These are phyloP conservation scores for Mionectes olivaceus DNA, from an alignment of 2,797 vertebrate species.

Conservation along the genomic window DNA sequence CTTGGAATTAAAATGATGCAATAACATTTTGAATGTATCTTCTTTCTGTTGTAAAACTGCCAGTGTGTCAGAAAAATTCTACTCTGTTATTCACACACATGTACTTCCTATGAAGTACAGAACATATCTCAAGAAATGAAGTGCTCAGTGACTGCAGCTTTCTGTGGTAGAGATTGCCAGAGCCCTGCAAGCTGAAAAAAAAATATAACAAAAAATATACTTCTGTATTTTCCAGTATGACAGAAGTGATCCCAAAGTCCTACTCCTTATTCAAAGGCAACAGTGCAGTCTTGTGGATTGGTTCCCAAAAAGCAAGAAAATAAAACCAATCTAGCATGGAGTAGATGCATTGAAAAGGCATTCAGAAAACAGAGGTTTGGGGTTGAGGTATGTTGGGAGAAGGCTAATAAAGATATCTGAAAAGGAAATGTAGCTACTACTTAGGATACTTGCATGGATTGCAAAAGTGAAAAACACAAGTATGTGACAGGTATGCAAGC, in stretches of 20 bases:
- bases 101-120: background rate
- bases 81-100: background rate
- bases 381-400: background rate
- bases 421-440: background rate
- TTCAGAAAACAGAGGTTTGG: background rate
- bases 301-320: background rate
- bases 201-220: background rate
- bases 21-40: background rate
- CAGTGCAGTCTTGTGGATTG: background rate
- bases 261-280: background rate
- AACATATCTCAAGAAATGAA: background rate
- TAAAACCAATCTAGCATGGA: background rate
- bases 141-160: background rate
- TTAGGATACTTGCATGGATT: background rate
- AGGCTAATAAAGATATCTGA: background rate
- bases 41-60: background rate
- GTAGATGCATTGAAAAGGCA: background rate
- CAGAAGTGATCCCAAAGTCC: background rate
- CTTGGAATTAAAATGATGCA: background rate
- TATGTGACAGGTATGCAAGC: background rate
- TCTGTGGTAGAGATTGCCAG: background rate
- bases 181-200: background rate
- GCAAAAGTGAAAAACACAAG: background rate
- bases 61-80: background rate
- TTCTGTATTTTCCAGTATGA: background rate